Percentiles rank a stretch among this genome's conserved stretches.
phyloP scores from a whole-genome alignment of 2,888 invertebrate species.

The Cryptocephalus moraei region DNA sequence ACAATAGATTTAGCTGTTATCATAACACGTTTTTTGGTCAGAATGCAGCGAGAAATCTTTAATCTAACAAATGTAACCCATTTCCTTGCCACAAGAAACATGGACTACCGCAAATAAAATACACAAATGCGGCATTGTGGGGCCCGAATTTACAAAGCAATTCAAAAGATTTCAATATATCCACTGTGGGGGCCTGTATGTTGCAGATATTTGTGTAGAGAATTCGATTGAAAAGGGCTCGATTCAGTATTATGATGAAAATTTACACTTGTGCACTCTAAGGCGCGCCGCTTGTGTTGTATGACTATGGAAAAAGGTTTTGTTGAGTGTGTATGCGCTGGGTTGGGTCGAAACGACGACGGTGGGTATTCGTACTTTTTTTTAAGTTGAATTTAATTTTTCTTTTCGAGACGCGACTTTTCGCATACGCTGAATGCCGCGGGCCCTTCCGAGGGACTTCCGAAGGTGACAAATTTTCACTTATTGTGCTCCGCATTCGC shows the following conservation, averaged over 20 bases:
- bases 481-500: too few relatives aligned
- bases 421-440: too few relatives aligned
- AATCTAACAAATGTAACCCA: constrained; percentile 38
- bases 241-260: constrained; percentile 40
- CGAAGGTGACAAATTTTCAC: too few relatives aligned
- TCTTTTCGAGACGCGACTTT: too few relatives aligned
- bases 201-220: constrained; percentile 38
- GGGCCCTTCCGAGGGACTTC: too few relatives aligned
- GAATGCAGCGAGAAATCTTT: constrained; percentile 29
- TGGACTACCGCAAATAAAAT: constrained; percentile 38
- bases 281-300: constrained; percentile 34
- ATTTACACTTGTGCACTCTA: constrained; percentile 42
- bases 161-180: constrained; percentile 41
- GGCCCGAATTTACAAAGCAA: constrained; percentile 41
- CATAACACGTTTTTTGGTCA: too few relatives aligned
- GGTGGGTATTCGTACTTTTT: too few relatives aligned
- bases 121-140: constrained; percentile 38
- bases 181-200: constrained; percentile 33
- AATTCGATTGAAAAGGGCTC: constrained; percentile 37
- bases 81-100: constrained; percentile 32
- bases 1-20: too few relatives aligned
- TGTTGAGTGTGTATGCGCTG: neutral
- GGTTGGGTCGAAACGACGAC: too few relatives aligned
- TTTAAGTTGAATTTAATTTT: too few relatives aligned
- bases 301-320: constrained; percentile 1